Evolutionary conservation across 1,140 invertebrate genomes (phyloP), one percentile per base, ranked within the genome.

Genomic region (Drosophila eugracilis): DNA sequence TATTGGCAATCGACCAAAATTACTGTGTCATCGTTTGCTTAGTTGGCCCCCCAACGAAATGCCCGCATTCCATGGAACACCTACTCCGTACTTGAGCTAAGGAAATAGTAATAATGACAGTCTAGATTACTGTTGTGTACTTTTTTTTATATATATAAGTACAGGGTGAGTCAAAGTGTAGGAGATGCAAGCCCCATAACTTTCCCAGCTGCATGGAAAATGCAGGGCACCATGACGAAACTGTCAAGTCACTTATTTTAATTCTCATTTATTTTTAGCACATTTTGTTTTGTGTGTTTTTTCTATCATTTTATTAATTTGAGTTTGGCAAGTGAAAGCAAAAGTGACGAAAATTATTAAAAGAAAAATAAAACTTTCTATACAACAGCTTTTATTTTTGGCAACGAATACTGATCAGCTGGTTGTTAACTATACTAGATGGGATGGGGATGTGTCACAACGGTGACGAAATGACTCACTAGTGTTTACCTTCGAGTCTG

Each of bases 1-100:
- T 75, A 83, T 78, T 86, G 83, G 72, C 83, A 75, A 69, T 69
- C 66, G 58, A 75, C 78, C 83, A 81, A 78, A 50, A 63, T 70
- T 71, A 52, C 55, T 24, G 62, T 71, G 70, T 70, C 55, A 75
- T 65, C 57, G 60, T 65, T 63, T 58, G 59, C 22, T 59, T 45
- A n/a, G 54, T 26, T 36, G 54, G 39, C 34, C 49, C 14, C 9
- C 22, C 12, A 5, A 9, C 19, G 4, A 9, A 14, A 5, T 14
- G 6, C 12, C 12, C 34, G 15, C 36, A 24, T 45, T 45, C 30
- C 41, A 26, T 62, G 60, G 24, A 65, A 65, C 7, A 39, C 52
- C 52, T n/a, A n/a, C n/a, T 21, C 39, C 60, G 17, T 10, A 15
- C 24, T 62, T 47, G 26, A 22, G 19, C 24, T n/a, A 17, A 28